Percentiles rank a stretch among this genome's conserved stretches.
phyloP scores from a whole-genome alignment of 1,140 invertebrate genomes.

The Cotesia chilonis region DNA sequence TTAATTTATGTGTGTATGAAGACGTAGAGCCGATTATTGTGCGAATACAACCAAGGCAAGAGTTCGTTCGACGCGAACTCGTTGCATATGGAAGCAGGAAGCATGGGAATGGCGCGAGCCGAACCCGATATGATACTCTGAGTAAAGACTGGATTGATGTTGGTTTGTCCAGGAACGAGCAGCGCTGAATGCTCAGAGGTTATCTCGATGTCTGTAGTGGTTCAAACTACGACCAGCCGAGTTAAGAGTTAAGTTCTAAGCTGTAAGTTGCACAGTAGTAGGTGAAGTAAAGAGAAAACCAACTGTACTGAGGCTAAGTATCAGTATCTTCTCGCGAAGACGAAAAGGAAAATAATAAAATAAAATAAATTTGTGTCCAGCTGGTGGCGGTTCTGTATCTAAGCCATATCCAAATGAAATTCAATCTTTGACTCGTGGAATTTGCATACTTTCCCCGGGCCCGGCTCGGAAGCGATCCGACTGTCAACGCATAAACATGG shows the following conservation, averaged over 20 bases:
- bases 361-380: neutral
- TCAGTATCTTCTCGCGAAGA: neutral
- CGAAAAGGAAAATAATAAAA: conserved; percentile 13
- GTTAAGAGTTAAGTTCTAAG: neutral
- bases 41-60: conserved; percentile 28
- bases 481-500: conserved; percentile 61
- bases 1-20: conserved; percentile 16
- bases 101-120: neutral
- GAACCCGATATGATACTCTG: neutral
- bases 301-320: no score
- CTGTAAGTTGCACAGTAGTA: neutral
- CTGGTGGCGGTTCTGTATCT: conserved; percentile 5
- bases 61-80: conserved; percentile 37
- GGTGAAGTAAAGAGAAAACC: no score
- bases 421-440: conserved; percentile 59
- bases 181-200: conserved; percentile 22
- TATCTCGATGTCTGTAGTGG: conserved; percentile 9
- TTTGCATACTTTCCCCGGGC: conserved; percentile 58
- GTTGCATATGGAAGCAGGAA: conserved; percentile 42
- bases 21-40: neutral
- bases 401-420: conserved; percentile 45
- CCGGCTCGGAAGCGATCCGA: conserved; percentile 52
- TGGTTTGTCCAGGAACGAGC: conserved; percentile 9
- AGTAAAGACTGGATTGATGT: neutral
- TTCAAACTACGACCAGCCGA: neutral